Base-by-base conservation (phyloP, 1,140 invertebrate genomes). In the Stenopsyche tienmushanensis region DNA sequence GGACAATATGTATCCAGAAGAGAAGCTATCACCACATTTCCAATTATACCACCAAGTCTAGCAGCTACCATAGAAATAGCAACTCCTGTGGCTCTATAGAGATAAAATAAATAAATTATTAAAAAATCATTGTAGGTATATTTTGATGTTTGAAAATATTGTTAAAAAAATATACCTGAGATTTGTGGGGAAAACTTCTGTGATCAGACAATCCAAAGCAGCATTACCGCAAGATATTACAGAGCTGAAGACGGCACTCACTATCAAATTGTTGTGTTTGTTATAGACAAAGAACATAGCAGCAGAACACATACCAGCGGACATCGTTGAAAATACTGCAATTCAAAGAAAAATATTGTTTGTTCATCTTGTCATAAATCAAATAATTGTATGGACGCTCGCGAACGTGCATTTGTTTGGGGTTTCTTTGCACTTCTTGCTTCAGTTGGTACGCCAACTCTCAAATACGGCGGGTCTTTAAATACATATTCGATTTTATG, bases 201-300 rank as follows among this genome's bases (percentile, higher is more conserved):
- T 92, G 72, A 92, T 92, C 63, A 94, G 84, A 78, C 91, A 93
- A 79, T 93, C 91, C 17, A 94, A 80, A 0, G 91, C 91, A 10
- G 91, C 91, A 77, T 93, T 93, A 53, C 91, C 91, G 76, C 91
- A 93, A 58, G 90, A 93, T 65, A 93, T 93, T 44, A 92, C 91
- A 44, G 90, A 89, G 71, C 90, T 92, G 76, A 94, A 94, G 68
- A 92, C 82, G 23, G 91, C 91, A 66, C 90, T 91, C 45, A 92
- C 89, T 44, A 91, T 83, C 42, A 94, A 80, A 78, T 94, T 93
- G 72, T 92, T 90, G 10, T 84, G 82, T 72, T 91, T 90, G 77
- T 88, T 92, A 74, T 86, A 86, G 25, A 93, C 90, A 71, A 91
- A 90, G 79, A 90, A 92, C 84, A 94, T 88, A 26, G 86, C 87